Base-by-base conservation (phyloP, 2,797 vertebrate genomes). In the Nyctalus aviator region DNA sequence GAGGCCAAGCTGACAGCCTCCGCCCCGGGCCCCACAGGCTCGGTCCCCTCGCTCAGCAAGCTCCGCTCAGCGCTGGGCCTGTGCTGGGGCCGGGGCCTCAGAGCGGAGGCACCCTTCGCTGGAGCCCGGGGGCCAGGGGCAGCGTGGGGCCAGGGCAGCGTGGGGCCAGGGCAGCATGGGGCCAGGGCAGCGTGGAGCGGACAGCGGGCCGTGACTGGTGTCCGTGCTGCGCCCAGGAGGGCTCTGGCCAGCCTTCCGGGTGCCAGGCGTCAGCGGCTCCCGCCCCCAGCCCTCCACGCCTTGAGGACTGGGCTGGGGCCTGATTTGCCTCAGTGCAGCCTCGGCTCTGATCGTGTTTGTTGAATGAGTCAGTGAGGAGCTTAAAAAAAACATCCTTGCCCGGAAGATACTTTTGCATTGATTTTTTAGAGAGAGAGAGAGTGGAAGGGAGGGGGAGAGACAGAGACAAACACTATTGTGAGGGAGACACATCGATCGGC, bases 191-290 rank as follows among this genome's bases (percentile, higher is more conserved):
- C 1, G 32, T 0, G n/a, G 82, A 5, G 11, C 23, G 14, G 25
- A n/a, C 0, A 6, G 53, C 2, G 14, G 11, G 59, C 76, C 4
- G 30, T 27, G 55, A 4, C 55, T 13, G 17, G 17, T 6, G 27
- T 53, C n/a, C 23, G 3, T 15, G 64, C 50, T 32, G 50, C 50
- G 27, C 30, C n/a, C 10, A 4, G 64, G 20, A 44, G 37, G 53
- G 46, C 57, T 35, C 37, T 5, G 27, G 44, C 32, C 66, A 12
- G 30, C 37, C 32, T 44, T 30, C 14, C 27, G 1, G 0, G 50
- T 0, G 18, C 37, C 14, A 17, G 73, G 35, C 23, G 6, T 0
- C 11, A 5, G 37, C 9, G 53, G 53, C 18, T 30, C 0, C 0
- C 11, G 0, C 3, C 50, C 68, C 20, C 15, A 2, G 14, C 6